Base-by-base conservation (phyloP, 2,113 vertebrate species). In the Mesoclemmys tuberculata region DNA sequence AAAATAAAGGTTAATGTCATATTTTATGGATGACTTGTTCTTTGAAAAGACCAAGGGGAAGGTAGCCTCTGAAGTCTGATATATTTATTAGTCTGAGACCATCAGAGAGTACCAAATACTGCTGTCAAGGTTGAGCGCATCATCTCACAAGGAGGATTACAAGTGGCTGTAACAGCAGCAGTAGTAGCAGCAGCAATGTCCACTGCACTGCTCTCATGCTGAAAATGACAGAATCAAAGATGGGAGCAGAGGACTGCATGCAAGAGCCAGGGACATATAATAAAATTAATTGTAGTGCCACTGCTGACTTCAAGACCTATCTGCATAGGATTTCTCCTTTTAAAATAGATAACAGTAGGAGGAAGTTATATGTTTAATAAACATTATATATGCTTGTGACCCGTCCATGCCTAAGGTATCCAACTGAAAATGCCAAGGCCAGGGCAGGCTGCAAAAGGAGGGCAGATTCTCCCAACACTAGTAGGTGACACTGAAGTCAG, bases 1-100 rank as follows among this genome's bases (percentile, higher is more conserved):
- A 96, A 97, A 97, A 96, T 91, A 97, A 98, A 98, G 93, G 96
- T 97, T 97, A 97, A 97, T 96, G 88, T 81, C 18, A 94, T 90
- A 95, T 95, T 97, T 98, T 92, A 98, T 75, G 88, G 94, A 55
- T 96, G 82, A 71, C 91, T 97, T 54, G 41, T 90, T 90, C 94
- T 97, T 88, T 93, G 88, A 96, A 97, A 96, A 84, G 94, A 93
- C 74, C 88, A 95, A 93, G 71, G 83, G 82, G 52, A 97, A 96
- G 35, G 56, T 88, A 88, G 48, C 22, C 49, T 96, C 82, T 89
- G 93, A 95, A 95, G 78, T 61, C 74, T 92, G 78, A 93, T 95
- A 48, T 93, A 96, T 98, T 97, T 97, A 96, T 97, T 95, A 96
- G 48, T 38, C 51, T 83, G 88, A 78, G 44, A 80, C 85, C 79